Base-by-base conservation (phyloP, 2,888 invertebrate species). In the Stictocephala bisonia region DNA sequence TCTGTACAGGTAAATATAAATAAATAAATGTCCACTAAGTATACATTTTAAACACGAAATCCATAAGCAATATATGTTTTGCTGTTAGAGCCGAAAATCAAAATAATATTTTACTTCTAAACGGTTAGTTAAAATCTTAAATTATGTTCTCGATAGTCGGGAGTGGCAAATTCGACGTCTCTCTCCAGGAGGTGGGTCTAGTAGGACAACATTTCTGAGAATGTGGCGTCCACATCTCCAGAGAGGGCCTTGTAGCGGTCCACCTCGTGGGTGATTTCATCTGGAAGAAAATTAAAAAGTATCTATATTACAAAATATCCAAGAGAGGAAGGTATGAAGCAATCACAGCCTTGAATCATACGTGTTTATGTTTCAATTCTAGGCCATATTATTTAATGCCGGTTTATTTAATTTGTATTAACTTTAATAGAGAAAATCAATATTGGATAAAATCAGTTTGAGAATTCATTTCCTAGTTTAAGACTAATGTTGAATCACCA, bases 181-280 rank as follows among this genome's bases (percentile, higher is more conserved):
- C n/a, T n/a, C 2, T n/a, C 35, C 40, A 15, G 26, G 18, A 13
- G 29, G 31, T 22, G n/a, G n/a, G 44, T 2, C 40, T 71, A 71
- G 58, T 71, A 71, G 41, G 70, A 71, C 27, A 71, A 44, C 44
- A 71, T 71, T 84, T 92, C 91, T 80, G 90, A 88, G 84, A 91
- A 91, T 80, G 91, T 91, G 80, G 88, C 87, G 85, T 92, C 91
- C 86, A 92, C 85, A 83, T 92, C 91, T 83, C 91, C 91, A 84
- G 89, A 89, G 84, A 92, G 90, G 79, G 87, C 86, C 86, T 91
- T 91, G 87, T 89, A 93, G 85, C 93, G 93, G 87, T 93, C 93
- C 87, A 93, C 94, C 87, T 88, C 87, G 80, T 88, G 90, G 88
- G 92, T 92, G 86, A 94, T 89, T 84, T 90, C 88, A 90, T 94